Evolutionary conservation across 2,797 vertebrate species (phyloP).

Genomic region (Eleutherodactylus coqui): DNA sequence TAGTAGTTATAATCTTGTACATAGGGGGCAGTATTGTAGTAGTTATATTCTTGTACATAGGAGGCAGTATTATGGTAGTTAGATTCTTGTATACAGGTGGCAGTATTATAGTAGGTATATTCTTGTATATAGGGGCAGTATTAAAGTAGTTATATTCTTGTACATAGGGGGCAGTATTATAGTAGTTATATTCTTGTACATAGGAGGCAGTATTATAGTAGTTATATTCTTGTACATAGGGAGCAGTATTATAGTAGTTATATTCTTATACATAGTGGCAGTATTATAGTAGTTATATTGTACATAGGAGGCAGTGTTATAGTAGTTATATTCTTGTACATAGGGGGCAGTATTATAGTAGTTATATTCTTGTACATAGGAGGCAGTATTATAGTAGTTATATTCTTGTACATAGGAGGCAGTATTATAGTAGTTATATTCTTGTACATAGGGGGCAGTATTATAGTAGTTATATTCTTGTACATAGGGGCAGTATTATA

Average conservation of each 20-base stretch:
- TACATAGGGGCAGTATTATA: conserved; percentile 7
- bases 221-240: conserved; percentile 12
- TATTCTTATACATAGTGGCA: too few relatives aligned
- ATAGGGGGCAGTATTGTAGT: too few relatives aligned
- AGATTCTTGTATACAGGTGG: too few relatives aligned
- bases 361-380: conserved; percentile 10
- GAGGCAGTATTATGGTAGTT: too few relatives aligned
- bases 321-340: conserved; percentile 9
- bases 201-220: conserved; percentile 9
- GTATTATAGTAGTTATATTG: conserved; percentile 15
- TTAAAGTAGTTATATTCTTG: too few relatives aligned
- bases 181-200: neutral
- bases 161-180: too few relatives aligned
- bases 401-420: neutral
- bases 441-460: neutral
- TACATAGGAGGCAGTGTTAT: neutral
- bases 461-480: conserved; percentile 19
- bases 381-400: conserved; percentile 8
- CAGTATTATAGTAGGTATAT: too few relatives aligned
- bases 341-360: neutral
- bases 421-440: conserved; percentile 6
- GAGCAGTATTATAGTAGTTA: too few relatives aligned
- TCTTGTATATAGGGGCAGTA: too few relatives aligned
- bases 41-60: too few relatives aligned
- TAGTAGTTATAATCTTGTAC: too few relatives aligned